A percentile compares a stretch with the other conserved stretches of the same genome.
Evolutionary conservation across 2,113 vertebrate genomes (phyloP).

Genomic region (Tinamus guttatus): DNA sequence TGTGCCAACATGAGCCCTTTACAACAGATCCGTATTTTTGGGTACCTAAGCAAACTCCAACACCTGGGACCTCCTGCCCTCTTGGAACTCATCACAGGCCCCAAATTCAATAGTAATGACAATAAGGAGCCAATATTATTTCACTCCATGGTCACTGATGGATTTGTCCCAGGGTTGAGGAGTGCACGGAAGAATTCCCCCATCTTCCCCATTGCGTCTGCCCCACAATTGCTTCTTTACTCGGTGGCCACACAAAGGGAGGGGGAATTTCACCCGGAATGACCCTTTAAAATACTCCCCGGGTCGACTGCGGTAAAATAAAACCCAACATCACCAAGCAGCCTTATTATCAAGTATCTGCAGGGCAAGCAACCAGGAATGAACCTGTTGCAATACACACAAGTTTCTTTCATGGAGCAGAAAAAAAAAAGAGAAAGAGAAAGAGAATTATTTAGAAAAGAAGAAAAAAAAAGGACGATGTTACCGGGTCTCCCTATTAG

Average conservation of each 20-base stretch:
- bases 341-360: not conserved
- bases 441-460: not conserved
- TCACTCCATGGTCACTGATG: not conserved
- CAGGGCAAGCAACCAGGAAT: not conserved
- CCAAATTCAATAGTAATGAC: not conserved
- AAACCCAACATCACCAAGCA: not conserved
- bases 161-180: not conserved
- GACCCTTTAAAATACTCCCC: not conserved
- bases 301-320: not conserved
- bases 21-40: not conserved
- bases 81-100: not conserved
- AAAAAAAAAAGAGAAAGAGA: not conserved
- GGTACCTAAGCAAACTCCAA: not conserved
- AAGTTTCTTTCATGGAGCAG: conserved; percentile 14
- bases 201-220: not conserved
- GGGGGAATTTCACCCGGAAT: not conserved
- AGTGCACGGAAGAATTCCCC: not conserved
- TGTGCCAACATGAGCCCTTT: not conserved
- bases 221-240: not conserved
- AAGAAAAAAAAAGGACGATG: not conserved
- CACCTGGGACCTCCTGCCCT: not conserved
- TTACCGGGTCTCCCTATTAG: not conserved
- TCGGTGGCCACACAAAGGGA: not conserved
- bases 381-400: conserved; percentile 1
- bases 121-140: not conserved